A percentile compares a stretch with the other conserved stretches of the same genome.
Conservation (phyloP, 2,797 vertebrate genomes). For the Molossus alvarezi region DNA sequence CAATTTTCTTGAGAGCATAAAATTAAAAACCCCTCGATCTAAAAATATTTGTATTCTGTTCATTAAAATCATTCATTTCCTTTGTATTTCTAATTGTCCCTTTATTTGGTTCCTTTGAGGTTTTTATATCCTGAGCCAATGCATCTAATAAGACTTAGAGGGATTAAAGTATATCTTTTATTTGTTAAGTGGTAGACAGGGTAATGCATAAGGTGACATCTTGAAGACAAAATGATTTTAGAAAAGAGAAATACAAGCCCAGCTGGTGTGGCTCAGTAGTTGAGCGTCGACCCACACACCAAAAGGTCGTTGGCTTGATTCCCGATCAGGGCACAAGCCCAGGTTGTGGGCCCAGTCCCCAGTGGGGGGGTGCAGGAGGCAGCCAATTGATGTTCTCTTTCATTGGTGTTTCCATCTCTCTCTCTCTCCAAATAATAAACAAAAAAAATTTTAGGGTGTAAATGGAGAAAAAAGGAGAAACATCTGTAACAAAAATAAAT, state of each 20-base stretch:
- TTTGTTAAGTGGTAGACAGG: neutral
- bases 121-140: neutral
- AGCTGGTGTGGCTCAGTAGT: no score
- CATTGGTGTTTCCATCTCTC: no score
- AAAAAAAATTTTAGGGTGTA: no score
- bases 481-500: no score
- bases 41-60: neutral
- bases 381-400: no score
- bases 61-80: conserved; percentile 13
- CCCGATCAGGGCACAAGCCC: no score
- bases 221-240: conserved; percentile 1
- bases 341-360: no score
- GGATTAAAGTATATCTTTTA: neutral
- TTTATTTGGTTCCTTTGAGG: neutral
- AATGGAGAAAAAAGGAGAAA: no score
- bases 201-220: neutral
- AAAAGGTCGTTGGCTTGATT: no score
- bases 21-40: neutral
- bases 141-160: neutral
- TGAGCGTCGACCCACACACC: no score
- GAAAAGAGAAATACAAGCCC: neutral
- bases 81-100: neutral
- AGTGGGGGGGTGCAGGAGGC: no score
- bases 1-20: neutral
- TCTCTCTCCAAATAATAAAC: no score